Conservation (phyloP, 2,113 vertebrate genomes). For the Hipposideros armiger region DNA sequence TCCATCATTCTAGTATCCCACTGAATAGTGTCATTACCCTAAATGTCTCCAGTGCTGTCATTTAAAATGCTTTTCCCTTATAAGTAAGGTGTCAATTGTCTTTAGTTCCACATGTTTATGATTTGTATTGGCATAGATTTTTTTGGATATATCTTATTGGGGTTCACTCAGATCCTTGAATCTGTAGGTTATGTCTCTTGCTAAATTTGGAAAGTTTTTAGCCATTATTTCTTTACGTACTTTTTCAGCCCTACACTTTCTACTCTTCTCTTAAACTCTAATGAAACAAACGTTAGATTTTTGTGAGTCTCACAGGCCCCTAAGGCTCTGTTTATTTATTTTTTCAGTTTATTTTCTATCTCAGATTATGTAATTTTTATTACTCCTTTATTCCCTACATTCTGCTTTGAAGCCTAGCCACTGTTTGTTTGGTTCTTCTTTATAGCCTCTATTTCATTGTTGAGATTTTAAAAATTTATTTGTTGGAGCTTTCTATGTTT, state of each 20-base stretch:
- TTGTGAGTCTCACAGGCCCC: not conserved
- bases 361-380: not conserved
- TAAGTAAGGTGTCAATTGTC: not conserved
- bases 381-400: not conserved
- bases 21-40: not conserved
- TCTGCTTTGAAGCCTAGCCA: not conserved
- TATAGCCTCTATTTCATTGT: not conserved
- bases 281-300: not conserved
- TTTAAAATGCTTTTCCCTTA: not conserved
- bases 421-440: not conserved
- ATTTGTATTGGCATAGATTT: not conserved
- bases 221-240: not conserved
- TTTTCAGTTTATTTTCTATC: not conserved
- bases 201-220: not conserved
- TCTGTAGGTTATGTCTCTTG: not conserved
- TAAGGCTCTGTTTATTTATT: not conserved
- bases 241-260: not conserved
- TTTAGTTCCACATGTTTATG: constrained; percentile 8
- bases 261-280: not conserved
- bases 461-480: not conserved
- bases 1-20: not conserved
- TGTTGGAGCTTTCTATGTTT: not conserved
- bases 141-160: not conserved
- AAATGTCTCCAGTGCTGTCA: not conserved
- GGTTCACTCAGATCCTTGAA: not conserved